These are phyloP conservation scores for Kryptolebias marmoratus DNA, from an alignment of 2,113 vertebrate species.

Conservation along the genomic window DNA sequence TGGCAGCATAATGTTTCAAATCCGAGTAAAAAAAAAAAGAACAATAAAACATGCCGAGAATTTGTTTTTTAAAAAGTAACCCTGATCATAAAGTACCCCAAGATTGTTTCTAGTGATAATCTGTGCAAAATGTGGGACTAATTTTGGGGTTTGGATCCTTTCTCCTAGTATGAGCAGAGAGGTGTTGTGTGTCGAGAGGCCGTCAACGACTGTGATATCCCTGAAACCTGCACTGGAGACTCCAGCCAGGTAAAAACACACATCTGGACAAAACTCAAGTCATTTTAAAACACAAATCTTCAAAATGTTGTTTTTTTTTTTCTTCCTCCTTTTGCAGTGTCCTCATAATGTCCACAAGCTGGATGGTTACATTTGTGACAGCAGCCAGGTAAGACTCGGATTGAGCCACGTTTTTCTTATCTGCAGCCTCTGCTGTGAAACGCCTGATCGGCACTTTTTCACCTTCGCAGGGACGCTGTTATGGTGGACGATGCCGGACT, in stretches of 20 bases:
- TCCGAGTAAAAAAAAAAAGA: too few relatives aligned
- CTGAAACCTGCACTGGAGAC: conserved; percentile 92
- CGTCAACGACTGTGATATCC: conserved; percentile 94
- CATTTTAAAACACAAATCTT: background rate
- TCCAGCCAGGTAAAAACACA: conserved; percentile 88
- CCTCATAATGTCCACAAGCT: conserved; percentile 94
- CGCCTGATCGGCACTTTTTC: background rate
- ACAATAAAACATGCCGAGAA: background rate
- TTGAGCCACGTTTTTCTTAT: background rate
- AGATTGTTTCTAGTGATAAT: background rate
- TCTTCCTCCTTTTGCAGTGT: conserved; percentile 78
- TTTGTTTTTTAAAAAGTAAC: too few relatives aligned
- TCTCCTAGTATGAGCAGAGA: conserved; percentile 86
- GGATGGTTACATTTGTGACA: conserved; percentile 92
- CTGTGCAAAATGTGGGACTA: background rate
- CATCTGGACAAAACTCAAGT: background rate
- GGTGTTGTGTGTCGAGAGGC: conserved; percentile 89
- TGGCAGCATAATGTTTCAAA: too few relatives aligned
- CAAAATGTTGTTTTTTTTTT: background rate
- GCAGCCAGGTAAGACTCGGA: conserved; percentile 82
- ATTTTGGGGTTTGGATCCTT: background rate
- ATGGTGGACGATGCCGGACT: conserved; percentile 90
- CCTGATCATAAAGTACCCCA: too few relatives aligned
- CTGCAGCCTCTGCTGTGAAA: background rate
- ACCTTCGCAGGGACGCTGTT: conserved; percentile 88